Evolutionary conservation across 37 sponge, comb jelly and placozoan genomes (phyloP).

Genomic region (Agelas oroides): DNA sequence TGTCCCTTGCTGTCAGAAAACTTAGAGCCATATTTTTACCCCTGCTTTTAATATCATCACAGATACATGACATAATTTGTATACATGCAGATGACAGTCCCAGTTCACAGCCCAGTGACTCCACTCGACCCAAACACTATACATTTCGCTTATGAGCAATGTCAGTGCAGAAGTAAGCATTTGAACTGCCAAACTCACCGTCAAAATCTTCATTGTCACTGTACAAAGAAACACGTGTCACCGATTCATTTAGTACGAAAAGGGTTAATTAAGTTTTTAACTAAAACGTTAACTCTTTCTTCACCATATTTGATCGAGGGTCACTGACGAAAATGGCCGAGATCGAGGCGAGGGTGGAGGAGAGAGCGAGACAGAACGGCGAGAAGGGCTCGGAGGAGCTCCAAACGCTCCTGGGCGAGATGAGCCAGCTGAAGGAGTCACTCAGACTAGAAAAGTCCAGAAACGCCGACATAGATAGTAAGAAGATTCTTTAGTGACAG

Average conservation of each 20-base stretch:
- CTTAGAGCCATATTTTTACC: too few species aligned
- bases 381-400: neutral
- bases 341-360: neutral
- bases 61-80: too few species aligned
- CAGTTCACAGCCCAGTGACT: too few species aligned
- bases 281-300: conserved; percentile 1
- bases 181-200: too few species aligned
- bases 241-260: neutral
- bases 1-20: too few species aligned
- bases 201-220: neutral
- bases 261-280: neutral
- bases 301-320: neutral
- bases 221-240: conserved; percentile 7
- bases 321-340: too few species aligned
- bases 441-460: conserved; percentile 27
- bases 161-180: too few species aligned
- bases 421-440: conserved; percentile 42
- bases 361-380: neutral
- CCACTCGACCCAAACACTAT: too few species aligned
- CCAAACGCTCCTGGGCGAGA: conserved; percentile 18
- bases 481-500: too few species aligned
- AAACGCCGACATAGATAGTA: conserved; percentile 30
- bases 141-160: too few species aligned
- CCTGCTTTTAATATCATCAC: too few species aligned
- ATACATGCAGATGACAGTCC: too few species aligned